Base-by-base conservation (phyloP, 2,113 vertebrate species). In the Carassius gibelio region DNA sequence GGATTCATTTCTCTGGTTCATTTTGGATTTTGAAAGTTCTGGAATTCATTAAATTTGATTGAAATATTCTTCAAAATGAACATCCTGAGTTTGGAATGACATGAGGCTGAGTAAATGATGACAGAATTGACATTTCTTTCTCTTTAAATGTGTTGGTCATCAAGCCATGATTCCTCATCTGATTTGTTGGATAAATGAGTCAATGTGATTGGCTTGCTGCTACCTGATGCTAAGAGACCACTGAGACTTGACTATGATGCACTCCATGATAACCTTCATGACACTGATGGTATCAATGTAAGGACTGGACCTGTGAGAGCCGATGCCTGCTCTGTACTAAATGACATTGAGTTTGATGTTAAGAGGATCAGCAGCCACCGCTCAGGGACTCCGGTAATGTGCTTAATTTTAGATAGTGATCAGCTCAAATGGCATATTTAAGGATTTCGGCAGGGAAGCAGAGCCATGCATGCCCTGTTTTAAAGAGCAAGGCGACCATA, bases 331-430 rank as follows among this genome's bases (percentile, higher is more conserved):
- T 61, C 69, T 76, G 38, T 81, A 52, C 64, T 81, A 59, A 2
- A 23, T 21, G 23, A 77, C 61, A 30, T 1, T 10, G 15, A 81
- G 48, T 26, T 68, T 42, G 36, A 80, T 48, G 62, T 82, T 82
- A 82, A 88, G 82, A 78, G 78, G 71, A 82, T 85, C 59, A 80
- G 57, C 74, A 34, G 57, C 62, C 42, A 75, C 30, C 30, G 62
- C 48, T 75, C 78, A n/a, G 45, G 72, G 55, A 82, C 61, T 38
- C 38, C 7, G 11, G 59, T 81, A 86, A 88, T 84, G 61, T 84
- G 87, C 77, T 86, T 86, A 81, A 86, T 86, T 88, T 84, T 23
- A 77, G 85, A 88, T 84, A 81, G 68, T 17, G 17, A 86, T 82
- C 85, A 42, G 50, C 17, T 48, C 26, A 77, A 38, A 74, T 21